Evolutionary conservation across 2,888 invertebrate species (phyloP).

Genomic region (Cancer borealis): DNA sequence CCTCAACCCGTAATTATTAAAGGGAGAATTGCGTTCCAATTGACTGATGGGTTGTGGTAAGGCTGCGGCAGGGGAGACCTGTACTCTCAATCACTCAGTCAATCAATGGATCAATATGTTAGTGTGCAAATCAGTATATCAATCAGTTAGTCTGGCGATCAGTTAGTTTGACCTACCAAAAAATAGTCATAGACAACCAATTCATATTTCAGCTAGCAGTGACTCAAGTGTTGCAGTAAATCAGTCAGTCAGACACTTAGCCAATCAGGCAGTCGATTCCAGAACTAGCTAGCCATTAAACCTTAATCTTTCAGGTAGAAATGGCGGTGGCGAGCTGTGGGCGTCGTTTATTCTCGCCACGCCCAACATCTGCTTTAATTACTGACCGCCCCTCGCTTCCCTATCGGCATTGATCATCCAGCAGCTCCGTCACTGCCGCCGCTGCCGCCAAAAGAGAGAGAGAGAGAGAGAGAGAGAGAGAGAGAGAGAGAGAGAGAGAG

Average conservation of each 20-base stretch:
- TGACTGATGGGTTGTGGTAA: background rate
- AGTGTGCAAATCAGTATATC: background rate
- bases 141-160: background rate
- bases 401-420: background rate
- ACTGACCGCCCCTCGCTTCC: background rate
- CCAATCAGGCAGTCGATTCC: too few species aligned
- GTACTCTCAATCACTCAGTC: background rate
- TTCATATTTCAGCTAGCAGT: too few species aligned
- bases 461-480: constrained; percentile 1
- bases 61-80: background rate
- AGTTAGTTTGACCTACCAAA: background rate
- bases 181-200: too few species aligned
- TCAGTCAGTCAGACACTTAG: too few species aligned
- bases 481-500: background rate
- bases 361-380: constrained; percentile 9
- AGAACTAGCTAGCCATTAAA: too few species aligned
- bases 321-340: too few species aligned
- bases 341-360: background rate
- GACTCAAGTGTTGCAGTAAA: too few species aligned
- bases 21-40: background rate
- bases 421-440: background rate
- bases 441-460: background rate
- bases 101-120: background rate
- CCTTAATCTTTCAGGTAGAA: too few species aligned
- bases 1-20: background rate